phyloP scores from a whole-genome alignment of 1,140 invertebrate genomes.

The Aleiodes sp. region DNA sequence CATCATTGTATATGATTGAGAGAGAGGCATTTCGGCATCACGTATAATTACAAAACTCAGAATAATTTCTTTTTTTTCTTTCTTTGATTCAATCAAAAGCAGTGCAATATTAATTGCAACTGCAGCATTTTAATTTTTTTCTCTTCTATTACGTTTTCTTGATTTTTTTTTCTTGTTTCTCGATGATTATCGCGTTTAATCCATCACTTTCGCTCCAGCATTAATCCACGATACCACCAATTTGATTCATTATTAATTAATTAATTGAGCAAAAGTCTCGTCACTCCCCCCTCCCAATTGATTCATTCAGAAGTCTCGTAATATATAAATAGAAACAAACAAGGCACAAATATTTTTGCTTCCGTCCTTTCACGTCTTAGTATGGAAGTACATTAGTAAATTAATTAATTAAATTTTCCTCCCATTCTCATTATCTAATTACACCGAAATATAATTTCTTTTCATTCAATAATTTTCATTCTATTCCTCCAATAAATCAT shows the following conservation, averaged over 20 bases:
- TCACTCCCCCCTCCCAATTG: not conserved
- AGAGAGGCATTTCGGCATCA: not conserved
- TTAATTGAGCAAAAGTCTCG: conserved; percentile 10
- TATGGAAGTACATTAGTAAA: too few relatives aligned
- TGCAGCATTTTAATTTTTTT: not conserved
- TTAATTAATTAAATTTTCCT: too few relatives aligned
- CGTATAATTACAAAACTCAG: not conserved
- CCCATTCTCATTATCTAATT: too few relatives aligned
- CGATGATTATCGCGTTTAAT: not conserved
- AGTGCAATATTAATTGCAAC: too few relatives aligned
- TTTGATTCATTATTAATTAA: not conserved
- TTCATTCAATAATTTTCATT: too few relatives aligned
- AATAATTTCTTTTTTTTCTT: not conserved
- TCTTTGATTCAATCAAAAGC: too few relatives aligned
- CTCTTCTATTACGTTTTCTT: not conserved
- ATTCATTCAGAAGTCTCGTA: conserved; percentile 6
- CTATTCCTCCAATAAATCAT: too few relatives aligned
- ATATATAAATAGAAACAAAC: conserved; percentile 16
- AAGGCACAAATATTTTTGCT: conserved; percentile 16
- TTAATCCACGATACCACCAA: not conserved
- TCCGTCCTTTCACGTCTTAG: too few relatives aligned
- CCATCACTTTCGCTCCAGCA: not conserved
- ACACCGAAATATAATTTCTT: too few relatives aligned
- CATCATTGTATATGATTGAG: not conserved
- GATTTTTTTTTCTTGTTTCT: not conserved